Base-by-base conservation (phyloP, 2,888 invertebrate species). In the Apamea monoglypha region DNA sequence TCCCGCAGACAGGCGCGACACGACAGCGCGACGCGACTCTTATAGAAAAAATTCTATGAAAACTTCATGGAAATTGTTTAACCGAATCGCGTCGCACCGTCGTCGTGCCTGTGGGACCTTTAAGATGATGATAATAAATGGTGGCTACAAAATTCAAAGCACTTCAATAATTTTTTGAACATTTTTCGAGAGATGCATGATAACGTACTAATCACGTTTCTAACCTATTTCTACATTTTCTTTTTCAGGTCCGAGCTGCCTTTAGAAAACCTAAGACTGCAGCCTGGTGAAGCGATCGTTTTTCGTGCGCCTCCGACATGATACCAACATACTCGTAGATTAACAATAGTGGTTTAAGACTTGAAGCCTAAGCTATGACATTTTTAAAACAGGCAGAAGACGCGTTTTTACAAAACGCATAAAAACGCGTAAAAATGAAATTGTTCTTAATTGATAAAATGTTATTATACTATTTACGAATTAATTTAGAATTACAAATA, bases 231-330 rank as follows among this genome's bases (percentile, higher is more conserved):
- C 36, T 21, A 36, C 18, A 18, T 12, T 64, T 32, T 32, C 4
- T 56, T 56, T 80, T 91, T 32, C 93, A 94, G 94, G 29, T 82
- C 88, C 47, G 71, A 82, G 2, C 81, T 94, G 29, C 47, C 85
- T 1, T 67, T 89, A 10, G 91, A 90, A 1, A 78, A 76, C 4
- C 64, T 94, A 25, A 89, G 88, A 3, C 89, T 95, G 5, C 89
- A 86, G 67, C 83, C 94, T 0, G 95, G 95, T 25, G 95, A 95
- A 84, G 93, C 93, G 0, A 47, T 95, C 10, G 90, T 94, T 0
- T 80, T 94, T 1, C 84, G 87, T 21, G 91, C 92, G 0, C 88
- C 91, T 0, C 89, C 93, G 1, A 84, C 90, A 72, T 90, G 18
- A 84, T 36, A n/a, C 29, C 8, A 44, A 36, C 12, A n/a, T 12